phyloP scores from a whole-genome alignment of 2,797 vertebrate species.

The Xyrichtys novacula region DNA sequence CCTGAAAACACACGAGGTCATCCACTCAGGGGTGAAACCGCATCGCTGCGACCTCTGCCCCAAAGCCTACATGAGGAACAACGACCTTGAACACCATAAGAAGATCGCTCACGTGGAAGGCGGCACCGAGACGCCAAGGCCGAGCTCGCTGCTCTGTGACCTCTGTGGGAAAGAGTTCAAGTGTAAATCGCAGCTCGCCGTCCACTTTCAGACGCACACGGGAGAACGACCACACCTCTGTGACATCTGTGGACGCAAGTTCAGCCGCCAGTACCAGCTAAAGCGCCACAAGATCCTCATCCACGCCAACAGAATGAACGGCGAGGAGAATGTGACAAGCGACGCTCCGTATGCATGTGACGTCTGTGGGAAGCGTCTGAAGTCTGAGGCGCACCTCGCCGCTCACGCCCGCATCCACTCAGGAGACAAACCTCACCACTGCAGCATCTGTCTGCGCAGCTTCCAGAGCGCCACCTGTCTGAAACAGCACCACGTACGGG shows the following conservation, averaged over 20 bases:
- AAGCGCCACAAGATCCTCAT: slow-evolving; percentile 68
- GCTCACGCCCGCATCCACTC: slow-evolving; percentile 57
- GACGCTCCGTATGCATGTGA: slow-evolving; percentile 7
- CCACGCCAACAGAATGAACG: slow-evolving; percentile 6
- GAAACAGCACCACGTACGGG: slow-evolving; percentile 63
- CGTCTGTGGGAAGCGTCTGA: slow-evolving; percentile 63
- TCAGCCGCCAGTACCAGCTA: slow-evolving; percentile 67
- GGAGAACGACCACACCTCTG: slow-evolving; percentile 77
- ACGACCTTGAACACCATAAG: slow-evolving; percentile 74
- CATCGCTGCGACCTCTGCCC: slow-evolving; percentile 69
- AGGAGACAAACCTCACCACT: slow-evolving; percentile 54
- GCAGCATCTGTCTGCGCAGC: slow-evolving; percentile 58
- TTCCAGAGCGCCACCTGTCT: slow-evolving; percentile 64
- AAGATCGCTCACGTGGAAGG: slow-evolving; percentile 53
- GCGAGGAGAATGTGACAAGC: fast-evolving
- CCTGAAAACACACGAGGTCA: slow-evolving; percentile 70
- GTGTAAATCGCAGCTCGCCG: slow-evolving; percentile 67
- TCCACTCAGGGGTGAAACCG: slow-evolving; percentile 73
- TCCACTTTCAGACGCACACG: slow-evolving; percentile 69
- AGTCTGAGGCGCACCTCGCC: slow-evolving; percentile 35
- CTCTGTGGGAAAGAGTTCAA: slow-evolving; percentile 73
- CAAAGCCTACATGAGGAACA: slow-evolving; percentile 77
- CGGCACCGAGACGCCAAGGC: neutral
- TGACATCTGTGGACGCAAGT: slow-evolving; percentile 74
- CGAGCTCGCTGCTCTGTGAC: slow-evolving; percentile 67